A percentile compares a stretch with the other conserved stretches of the same genome.
Conservation (phyloP, 2,888 invertebrate species). For the Latrodectus hesperus region DNA sequence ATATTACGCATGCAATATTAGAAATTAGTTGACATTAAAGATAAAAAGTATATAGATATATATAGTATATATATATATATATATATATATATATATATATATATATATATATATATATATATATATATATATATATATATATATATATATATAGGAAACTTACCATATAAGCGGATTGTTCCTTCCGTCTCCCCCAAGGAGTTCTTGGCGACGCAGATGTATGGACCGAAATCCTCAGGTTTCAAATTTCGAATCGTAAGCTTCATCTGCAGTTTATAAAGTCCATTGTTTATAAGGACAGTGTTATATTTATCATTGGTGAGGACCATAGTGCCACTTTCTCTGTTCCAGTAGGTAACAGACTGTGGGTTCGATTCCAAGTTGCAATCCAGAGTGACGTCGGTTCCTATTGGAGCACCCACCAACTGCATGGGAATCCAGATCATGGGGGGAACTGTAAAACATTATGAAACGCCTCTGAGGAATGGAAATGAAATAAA, state of each 20-base stretch:
- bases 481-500: too few species aligned
- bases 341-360: slow-evolving; percentile 88
- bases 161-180: slow-evolving; percentile 88
- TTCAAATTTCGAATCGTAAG: slow-evolving; percentile 88
- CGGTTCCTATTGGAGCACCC: slow-evolving; percentile 91
- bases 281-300: slow-evolving; percentile 75
- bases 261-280: slow-evolving; percentile 90
- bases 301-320: slow-evolving; percentile 88
- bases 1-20: too few species aligned
- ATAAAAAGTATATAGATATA: too few species aligned
- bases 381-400: slow-evolving; percentile 93
- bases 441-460: slow-evolving; percentile 92
- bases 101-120: too few species aligned
- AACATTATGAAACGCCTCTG: neutral
- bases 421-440: slow-evolving; percentile 96
- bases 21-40: too few species aligned
- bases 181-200: slow-evolving; percentile 94
- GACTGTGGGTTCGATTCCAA: slow-evolving; percentile 93
- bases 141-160: neutral
- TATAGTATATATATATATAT: too few species aligned
- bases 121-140: too few species aligned
- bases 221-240: slow-evolving; percentile 90
- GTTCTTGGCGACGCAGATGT: slow-evolving; percentile 94
- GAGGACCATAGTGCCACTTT: slow-evolving; percentile 88
- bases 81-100: too few species aligned